A percentile compares a stretch with the other conserved stretches of the same genome.
phyloP scores from a whole-genome alignment of 1,140 invertebrate species.

The Physella acuta region DNA sequence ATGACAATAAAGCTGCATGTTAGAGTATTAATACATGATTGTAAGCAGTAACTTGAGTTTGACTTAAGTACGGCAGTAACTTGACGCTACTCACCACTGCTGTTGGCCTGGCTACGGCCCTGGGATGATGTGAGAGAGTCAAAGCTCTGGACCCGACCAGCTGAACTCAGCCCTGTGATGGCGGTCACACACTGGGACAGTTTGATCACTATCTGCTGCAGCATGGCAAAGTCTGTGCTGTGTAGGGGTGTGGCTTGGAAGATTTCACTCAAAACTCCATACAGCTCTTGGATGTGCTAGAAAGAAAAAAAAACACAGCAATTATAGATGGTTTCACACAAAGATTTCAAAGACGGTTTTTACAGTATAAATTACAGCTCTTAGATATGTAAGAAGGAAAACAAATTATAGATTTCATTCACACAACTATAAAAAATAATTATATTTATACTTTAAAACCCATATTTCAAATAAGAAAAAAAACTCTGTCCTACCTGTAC shows the following conservation, averaged over 20 bases:
- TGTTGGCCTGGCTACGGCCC: conserved; percentile 28
- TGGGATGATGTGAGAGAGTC: conserved; percentile 41
- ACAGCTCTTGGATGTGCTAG: conserved; percentile 51
- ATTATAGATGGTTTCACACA: too few relatives aligned
- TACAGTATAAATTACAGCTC: neutral
- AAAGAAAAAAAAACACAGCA: neutral
- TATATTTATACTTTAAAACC: neutral
- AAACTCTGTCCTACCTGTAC: conserved; percentile 27
- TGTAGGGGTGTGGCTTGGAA: conserved; percentile 39
- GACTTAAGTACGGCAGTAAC: too few relatives aligned
- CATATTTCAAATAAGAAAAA: neutral
- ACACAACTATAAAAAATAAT: neutral
- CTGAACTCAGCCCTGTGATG: conserved; percentile 50
- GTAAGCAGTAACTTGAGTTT: too few relatives aligned
- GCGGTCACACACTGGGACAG: conserved; percentile 44
- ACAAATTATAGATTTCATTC: too few relatives aligned
- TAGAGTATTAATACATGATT: too few relatives aligned
- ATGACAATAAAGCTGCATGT: too few relatives aligned
- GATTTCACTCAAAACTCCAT: conserved; percentile 43
- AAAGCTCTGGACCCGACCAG: conserved; percentile 40
- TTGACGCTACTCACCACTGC: conserved; percentile 10
- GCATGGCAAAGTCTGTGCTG: conserved; percentile 39
- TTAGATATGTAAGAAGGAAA: too few relatives aligned
- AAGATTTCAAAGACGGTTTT: too few relatives aligned
- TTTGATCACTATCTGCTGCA: conserved; percentile 40